Conservation (phyloP, 2,113 vertebrate genomes). For the Myotis lucifugus region DNA sequence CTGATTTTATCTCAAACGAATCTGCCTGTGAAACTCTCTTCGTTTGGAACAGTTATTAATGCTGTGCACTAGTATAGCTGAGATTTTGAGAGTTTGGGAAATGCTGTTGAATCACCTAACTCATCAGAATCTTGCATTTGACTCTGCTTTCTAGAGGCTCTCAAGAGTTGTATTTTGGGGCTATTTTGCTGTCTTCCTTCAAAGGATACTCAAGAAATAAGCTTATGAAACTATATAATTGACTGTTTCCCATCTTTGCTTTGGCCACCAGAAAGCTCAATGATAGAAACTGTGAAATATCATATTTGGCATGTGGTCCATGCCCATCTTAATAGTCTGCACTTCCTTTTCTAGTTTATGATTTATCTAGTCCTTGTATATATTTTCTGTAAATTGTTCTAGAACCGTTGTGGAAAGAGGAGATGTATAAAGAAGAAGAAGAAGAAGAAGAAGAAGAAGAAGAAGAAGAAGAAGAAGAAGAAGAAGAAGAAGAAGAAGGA, state of each 20-base stretch:
- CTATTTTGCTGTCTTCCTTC: not conserved
- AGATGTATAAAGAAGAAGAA: not conserved
- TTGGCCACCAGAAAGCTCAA: conserved; percentile 38
- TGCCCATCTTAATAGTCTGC: no score
- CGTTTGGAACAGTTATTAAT: not conserved
- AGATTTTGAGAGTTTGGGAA: not conserved
- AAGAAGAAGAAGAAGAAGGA: no score
- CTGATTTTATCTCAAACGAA: not conserved
- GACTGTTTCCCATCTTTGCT: not conserved
- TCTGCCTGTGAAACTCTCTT: not conserved
- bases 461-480: not conserved
- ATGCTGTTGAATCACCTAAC: not conserved
- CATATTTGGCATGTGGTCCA: not conserved
- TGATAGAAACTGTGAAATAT: not conserved
- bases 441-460: not conserved
- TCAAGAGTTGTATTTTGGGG: not conserved
- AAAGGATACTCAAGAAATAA: not conserved
- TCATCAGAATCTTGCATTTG: not conserved
- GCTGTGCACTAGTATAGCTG: no score
- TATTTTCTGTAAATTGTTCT: not conserved
- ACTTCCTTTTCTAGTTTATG: not conserved
- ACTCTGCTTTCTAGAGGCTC: not conserved
- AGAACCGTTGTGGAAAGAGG: not conserved
- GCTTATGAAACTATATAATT: not conserved
- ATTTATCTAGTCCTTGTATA: not conserved